Evolutionary conservation across 2,888 invertebrate species (phyloP).

Genomic region (Yponomeuta cagnagella): DNA sequence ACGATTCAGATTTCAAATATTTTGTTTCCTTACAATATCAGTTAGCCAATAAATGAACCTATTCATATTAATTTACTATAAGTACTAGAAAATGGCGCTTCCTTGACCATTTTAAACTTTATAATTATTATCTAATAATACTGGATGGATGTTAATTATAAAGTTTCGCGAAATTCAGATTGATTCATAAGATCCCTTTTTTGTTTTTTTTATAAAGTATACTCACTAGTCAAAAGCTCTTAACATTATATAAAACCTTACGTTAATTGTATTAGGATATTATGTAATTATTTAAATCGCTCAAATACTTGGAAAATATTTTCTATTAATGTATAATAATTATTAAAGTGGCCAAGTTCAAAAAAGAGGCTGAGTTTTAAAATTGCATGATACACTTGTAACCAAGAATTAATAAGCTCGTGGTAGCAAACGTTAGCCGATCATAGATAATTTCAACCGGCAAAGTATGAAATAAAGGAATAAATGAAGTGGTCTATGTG

Average conservation of each 20-base stretch:
- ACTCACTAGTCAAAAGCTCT: constrained; percentile 71
- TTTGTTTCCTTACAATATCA: constrained; percentile 36
- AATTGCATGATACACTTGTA: neutral
- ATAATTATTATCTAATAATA: constrained; percentile 57
- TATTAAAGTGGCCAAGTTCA: constrained; percentile 8
- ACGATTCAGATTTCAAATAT: constrained; percentile 11
- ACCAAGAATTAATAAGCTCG: constrained; percentile 8
- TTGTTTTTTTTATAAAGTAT: constrained; percentile 47
- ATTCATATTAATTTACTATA: constrained; percentile 50
- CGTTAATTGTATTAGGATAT: constrained; percentile 11
- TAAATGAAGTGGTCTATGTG: constrained; percentile 6
- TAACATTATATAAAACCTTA: constrained; percentile 47
- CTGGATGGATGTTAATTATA: constrained; percentile 67
- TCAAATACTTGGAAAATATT: constrained; percentile 4
- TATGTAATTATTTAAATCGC: constrained; percentile 2
- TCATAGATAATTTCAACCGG: neutral
- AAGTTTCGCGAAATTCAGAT: constrained; percentile 66
- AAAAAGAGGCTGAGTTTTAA: neutral
- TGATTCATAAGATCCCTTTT: constrained; percentile 64
- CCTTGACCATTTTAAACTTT: constrained; percentile 50
- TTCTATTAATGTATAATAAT: constrained; percentile 5
- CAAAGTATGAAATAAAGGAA: neutral
- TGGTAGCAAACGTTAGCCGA: constrained; percentile 4
- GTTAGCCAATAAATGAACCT: constrained; percentile 51
- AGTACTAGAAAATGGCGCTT: constrained; percentile 50